Conservation (phyloP, 2,888 invertebrate genomes). For the Uloborus plumipes region DNA sequence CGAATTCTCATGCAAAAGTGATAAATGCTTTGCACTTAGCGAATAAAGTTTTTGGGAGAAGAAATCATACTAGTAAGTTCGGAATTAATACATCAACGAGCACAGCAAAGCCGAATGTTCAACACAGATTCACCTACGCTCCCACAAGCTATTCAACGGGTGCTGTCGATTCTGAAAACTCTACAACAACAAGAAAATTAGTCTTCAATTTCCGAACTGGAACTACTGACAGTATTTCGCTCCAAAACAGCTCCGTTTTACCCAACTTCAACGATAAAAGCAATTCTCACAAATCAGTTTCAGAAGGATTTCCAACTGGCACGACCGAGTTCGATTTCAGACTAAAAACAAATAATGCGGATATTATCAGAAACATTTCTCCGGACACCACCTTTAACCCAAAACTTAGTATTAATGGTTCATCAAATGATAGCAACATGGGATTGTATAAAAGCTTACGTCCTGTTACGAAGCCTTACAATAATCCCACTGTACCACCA, state of each 20-base stretch:
- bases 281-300: too few species aligned
- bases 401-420: too few species aligned
- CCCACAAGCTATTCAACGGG: conserved; percentile 2
- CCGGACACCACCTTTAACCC: too few species aligned
- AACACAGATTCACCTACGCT: conserved; percentile 38
- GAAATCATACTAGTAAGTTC: conserved; percentile 23
- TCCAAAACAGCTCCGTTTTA: neutral
- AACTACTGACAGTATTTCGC: conserved; percentile 11
- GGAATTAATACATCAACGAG: conserved; percentile 5
- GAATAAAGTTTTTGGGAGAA: conserved; percentile 40
- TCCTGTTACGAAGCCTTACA: conserved; percentile 12
- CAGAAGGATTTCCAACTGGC: too few species aligned
- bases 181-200: neutral
- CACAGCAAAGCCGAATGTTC: conserved; percentile 27
- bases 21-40: conserved; percentile 34
- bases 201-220: conserved; percentile 53
- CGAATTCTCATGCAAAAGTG: conserved; percentile 9
- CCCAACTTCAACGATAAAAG: neutral
- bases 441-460: conserved; percentile 2
- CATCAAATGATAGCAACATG: too few species aligned
- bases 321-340: too few species aligned
- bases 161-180: neutral
- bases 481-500: neutral
- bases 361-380: too few species aligned
- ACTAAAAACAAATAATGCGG: too few species aligned